A percentile compares a stretch with the other conserved stretches of the same genome.
Conservation (phyloP, 2,888 invertebrate genomes). For the Shargacucullia verbasci region DNA sequence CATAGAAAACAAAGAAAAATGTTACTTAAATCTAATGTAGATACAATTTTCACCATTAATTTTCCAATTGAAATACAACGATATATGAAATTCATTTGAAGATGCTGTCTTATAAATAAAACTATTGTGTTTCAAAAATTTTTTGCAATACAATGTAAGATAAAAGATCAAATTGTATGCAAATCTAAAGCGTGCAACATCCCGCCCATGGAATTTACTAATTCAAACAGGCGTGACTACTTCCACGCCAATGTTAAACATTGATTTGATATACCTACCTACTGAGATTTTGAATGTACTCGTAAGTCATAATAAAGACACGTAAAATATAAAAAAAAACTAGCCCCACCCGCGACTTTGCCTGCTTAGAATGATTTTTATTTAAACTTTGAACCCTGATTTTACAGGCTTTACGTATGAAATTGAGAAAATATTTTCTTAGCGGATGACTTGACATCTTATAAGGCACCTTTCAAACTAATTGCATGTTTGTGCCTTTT, state of each 20-base stretch:
- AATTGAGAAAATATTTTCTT: too few relatives aligned
- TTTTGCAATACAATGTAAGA: constrained; percentile 35
- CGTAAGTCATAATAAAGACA: too few relatives aligned
- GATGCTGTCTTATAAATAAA: constrained; percentile 3
- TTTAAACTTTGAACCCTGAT: too few relatives aligned
- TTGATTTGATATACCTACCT: constrained; percentile 20
- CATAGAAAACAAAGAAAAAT: too few relatives aligned
- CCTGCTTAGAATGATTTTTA: too few relatives aligned
- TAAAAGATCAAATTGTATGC: constrained; percentile 57
- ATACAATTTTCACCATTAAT: not conserved
- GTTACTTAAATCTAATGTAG: too few relatives aligned
- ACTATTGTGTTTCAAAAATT: constrained; percentile 25
- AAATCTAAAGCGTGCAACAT: constrained; percentile 57
- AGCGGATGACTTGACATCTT: too few relatives aligned
- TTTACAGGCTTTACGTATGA: too few relatives aligned
- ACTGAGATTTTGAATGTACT: constrained; percentile 15
- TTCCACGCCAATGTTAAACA: constrained; percentile 21
- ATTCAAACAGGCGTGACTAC: constrained; percentile 53
- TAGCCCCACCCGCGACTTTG: too few relatives aligned
- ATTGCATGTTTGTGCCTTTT: too few relatives aligned
- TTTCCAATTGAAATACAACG: not conserved
- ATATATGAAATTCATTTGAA: constrained; percentile 11
- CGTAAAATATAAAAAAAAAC: too few relatives aligned
- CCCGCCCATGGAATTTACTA: constrained; percentile 62
- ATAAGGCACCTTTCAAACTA: too few relatives aligned